Conservation (phyloP, 2,113 vertebrate species). For the Caloenas nicobarica region DNA sequence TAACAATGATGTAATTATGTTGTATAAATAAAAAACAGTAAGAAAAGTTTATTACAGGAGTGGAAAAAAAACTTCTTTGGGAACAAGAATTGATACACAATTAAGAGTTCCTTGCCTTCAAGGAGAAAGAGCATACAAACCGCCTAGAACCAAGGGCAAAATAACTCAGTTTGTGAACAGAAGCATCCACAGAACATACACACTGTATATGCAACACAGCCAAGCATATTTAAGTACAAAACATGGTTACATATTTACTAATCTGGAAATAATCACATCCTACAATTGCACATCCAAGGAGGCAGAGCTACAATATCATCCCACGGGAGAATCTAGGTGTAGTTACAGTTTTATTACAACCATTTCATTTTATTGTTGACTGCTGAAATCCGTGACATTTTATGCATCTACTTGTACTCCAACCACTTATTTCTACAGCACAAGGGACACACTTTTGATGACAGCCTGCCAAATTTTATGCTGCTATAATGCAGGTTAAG, state of each 20-base stretch:
- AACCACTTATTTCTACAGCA: not conserved
- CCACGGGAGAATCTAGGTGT: fast-evolving
- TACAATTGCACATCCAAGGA: not conserved
- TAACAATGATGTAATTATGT: not conserved
- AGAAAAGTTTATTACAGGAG: not conserved
- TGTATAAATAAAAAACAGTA: not conserved
- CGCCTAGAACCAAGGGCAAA: not conserved
- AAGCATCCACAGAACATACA: no score
- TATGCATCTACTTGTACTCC: not conserved
- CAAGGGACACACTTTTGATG: not conserved
- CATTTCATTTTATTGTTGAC: not conserved
- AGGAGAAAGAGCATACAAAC: not conserved
- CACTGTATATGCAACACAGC: no score
- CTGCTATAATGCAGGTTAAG: not conserved
- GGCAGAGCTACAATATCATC: not conserved
- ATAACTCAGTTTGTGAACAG: not conserved
- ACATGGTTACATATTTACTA: not conserved
- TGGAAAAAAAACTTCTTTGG: not conserved
- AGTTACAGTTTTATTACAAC: not conserved
- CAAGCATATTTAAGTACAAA: no score
- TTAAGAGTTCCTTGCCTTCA: not conserved
- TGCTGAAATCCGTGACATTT: not conserved
- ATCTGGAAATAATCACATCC: not conserved
- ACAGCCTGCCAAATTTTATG: not conserved
- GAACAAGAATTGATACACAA: not conserved